Evolutionary conservation across 2,888 invertebrate species (phyloP).

Genomic region (Ecdyonurus torrentis): DNA sequence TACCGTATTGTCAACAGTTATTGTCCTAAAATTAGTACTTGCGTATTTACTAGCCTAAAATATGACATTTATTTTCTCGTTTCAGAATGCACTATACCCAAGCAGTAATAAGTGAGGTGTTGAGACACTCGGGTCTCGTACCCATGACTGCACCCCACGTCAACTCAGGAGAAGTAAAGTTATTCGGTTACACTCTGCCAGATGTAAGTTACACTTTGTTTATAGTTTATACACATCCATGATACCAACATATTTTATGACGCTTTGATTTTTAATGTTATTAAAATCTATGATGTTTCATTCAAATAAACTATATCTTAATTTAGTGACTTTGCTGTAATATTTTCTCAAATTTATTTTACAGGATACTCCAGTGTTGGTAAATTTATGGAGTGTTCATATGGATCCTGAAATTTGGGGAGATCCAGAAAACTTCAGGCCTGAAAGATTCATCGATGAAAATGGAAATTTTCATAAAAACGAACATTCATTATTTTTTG

Average conservation of each 20-base stretch:
- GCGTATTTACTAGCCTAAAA: neutral
- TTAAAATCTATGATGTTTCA: neutral
- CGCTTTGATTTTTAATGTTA: neutral
- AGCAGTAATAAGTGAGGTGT: neutral
- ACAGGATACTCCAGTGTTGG: neutral
- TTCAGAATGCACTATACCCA: neutral
- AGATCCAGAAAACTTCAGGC: neutral
- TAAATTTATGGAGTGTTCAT: neutral
- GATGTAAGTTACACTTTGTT: too few relatives aligned
- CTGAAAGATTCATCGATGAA: neutral
- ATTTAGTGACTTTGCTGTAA: too few relatives aligned
- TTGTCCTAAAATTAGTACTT: too few relatives aligned
- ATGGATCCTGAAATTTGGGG: neutral
- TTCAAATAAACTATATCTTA: too few relatives aligned
- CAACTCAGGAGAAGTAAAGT: too few relatives aligned
- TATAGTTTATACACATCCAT: neutral
- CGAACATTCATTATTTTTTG: neutral
- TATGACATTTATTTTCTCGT: neutral
- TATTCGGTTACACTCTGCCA: neutral
- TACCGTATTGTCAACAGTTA: too few relatives aligned
- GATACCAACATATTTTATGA: too few relatives aligned
- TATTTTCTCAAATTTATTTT: too few relatives aligned
- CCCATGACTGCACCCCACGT: neutral
- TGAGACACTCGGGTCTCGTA: neutral
- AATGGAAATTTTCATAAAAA: neutral